These are phyloP conservation scores for Phyto melanocephala DNA, from an alignment of 2,888 invertebrate species.

Conservation along the genomic window DNA sequence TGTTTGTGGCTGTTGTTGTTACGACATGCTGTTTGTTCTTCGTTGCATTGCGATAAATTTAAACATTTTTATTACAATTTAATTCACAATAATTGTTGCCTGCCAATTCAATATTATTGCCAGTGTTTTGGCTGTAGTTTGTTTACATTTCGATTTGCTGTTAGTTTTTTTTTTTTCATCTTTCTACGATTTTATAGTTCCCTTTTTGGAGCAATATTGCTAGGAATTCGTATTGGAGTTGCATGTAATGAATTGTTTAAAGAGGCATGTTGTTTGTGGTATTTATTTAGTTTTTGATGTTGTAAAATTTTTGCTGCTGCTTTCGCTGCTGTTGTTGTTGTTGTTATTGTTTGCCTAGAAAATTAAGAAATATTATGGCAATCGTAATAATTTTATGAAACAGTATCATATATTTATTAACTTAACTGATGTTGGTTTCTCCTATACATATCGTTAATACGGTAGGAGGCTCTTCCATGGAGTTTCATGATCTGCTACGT, in stretches of 20 bases:
- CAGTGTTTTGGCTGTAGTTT: conserved; percentile 9
- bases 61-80: conserved; percentile 74
- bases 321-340: not conserved
- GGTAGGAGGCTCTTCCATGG: conserved; percentile 50
- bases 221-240: conserved; percentile 4
- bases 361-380: conserved; percentile 64
- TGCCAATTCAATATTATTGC: conserved; percentile 66
- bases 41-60: conserved; percentile 69
- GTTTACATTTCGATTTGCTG: conserved; percentile 45
- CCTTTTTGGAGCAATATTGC: not conserved
- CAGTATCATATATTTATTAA: conserved; percentile 63
- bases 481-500: not conserved
- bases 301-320: conserved; percentile 2
- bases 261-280: conserved; percentile 41
- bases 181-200: conserved; percentile 12
- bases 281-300: conserved; percentile 37
- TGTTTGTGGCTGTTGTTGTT: conserved; percentile 32
- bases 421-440: conserved; percentile 36
- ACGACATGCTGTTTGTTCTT: conserved; percentile 62
- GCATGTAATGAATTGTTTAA: not conserved
- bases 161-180: conserved; percentile 15
- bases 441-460: too few species aligned
- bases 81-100: conserved; percentile 73
- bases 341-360: conserved; percentile 36
- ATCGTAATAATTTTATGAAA: conserved; percentile 62